Conservation (phyloP, 2,888 invertebrate genomes). For the Thera britannica region DNA sequence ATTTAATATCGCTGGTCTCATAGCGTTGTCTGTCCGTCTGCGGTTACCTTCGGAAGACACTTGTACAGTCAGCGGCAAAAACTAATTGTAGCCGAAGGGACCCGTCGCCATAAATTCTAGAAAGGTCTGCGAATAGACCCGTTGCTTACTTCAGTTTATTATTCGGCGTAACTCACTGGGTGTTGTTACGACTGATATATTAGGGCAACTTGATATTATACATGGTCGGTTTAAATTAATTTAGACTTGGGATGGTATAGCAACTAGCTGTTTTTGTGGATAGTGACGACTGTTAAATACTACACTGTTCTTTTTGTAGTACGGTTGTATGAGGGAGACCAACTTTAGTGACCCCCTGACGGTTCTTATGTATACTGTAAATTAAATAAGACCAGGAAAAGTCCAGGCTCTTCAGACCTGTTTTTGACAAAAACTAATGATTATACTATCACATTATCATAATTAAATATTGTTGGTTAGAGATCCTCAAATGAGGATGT, state of each 20-base stretch:
- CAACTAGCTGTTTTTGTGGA: not conserved
- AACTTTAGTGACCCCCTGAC: too few species aligned
- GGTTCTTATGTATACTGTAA: too few species aligned
- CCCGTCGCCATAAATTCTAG: conserved; percentile 64
- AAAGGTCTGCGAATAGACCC: conserved; percentile 44
- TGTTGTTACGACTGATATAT: conserved; percentile 38
- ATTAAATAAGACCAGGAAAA: too few species aligned
- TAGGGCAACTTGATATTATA: conserved; percentile 31
- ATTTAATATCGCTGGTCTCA: conserved; percentile 41
- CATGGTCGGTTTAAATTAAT: conserved; percentile 27
- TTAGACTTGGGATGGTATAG: conserved; percentile 16
- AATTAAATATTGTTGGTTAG: too few species aligned
- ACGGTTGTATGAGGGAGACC: not conserved
- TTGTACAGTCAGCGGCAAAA: conserved; percentile 66
- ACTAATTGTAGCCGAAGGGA: conserved; percentile 70
- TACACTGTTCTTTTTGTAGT: not conserved
- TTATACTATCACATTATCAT: too few species aligned
- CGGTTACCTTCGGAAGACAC: conserved; percentile 52
- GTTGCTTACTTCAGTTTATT: conserved; percentile 42
- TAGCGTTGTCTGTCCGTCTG: conserved; percentile 57
- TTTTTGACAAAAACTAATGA: too few species aligned
- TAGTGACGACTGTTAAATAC: not conserved
- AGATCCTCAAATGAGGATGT: too few species aligned
- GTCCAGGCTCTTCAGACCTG: too few species aligned
- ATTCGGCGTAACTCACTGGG: conserved; percentile 43